Percentiles rank a stretch among this genome's conserved stretches.
phyloP scores from a whole-genome alignment of 2,888 invertebrate species.

The Melanotus villosus region DNA sequence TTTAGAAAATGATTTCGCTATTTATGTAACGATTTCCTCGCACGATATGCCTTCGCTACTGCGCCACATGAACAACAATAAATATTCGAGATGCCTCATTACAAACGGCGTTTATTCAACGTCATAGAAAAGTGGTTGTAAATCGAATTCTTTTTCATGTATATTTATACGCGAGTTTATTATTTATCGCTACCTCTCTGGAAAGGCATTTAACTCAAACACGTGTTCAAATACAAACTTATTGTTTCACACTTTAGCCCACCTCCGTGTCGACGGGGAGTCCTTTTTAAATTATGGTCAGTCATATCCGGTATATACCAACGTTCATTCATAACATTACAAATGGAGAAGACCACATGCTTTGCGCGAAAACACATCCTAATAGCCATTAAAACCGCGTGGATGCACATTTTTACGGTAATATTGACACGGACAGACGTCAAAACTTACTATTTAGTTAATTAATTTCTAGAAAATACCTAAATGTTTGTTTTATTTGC shows the following conservation, averaged over 20 bases:
- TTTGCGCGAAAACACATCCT: conserved; percentile 18
- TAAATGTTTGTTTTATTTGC: background rate
- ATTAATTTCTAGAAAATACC: background rate
- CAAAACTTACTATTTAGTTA: background rate
- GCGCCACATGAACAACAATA: conserved; percentile 32
- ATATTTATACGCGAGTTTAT: conserved; percentile 20
- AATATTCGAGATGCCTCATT: conserved; percentile 40
- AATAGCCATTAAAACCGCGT: background rate
- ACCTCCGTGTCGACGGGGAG: conserved; percentile 57
- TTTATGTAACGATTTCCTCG: conserved; percentile 62
- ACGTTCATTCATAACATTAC: conserved; percentile 33
- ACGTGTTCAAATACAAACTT: conserved; percentile 65
- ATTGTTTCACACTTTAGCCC: conserved; percentile 63
- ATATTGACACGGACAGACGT: background rate
- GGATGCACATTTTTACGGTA: background rate
- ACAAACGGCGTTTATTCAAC: conserved; percentile 31
- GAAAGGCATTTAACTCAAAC: conserved; percentile 55
- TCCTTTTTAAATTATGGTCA: conserved; percentile 58
- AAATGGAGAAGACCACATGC: conserved; percentile 25
- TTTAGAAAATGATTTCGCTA: conserved; percentile 64
- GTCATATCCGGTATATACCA: conserved; percentile 56
- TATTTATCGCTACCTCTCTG: conserved; percentile 18
- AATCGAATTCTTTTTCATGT: conserved; percentile 27
- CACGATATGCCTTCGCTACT: conserved; percentile 56
- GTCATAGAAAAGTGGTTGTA: conserved; percentile 19